A percentile compares a stretch with the other conserved stretches of the same genome.
phyloP scores from a whole-genome alignment of 37 sponge, comb jelly and placozoan species.

The Cliona cf. orientalis region DNA sequence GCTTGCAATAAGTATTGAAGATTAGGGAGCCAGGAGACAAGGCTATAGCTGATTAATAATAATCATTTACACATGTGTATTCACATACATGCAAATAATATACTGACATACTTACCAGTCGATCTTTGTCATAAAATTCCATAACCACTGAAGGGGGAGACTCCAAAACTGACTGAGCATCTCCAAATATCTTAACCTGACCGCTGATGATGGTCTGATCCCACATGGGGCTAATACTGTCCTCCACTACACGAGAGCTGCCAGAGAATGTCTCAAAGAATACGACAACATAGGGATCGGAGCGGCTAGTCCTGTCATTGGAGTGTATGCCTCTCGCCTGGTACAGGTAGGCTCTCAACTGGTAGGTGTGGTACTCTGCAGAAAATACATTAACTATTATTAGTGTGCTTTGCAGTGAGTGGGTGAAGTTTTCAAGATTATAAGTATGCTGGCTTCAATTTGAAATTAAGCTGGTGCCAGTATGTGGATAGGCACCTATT shows the following conservation, averaged over 20 bases:
- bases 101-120: slow-evolving; percentile 55
- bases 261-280: slow-evolving; percentile 68
- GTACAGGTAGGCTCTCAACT: slow-evolving; percentile 91
- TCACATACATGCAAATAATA: not conserved
- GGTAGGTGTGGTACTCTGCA: slow-evolving; percentile 71
- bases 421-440: no score
- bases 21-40: no score
- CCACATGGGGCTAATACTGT: slow-evolving; percentile 92
- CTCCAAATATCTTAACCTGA: slow-evolving; percentile 81
- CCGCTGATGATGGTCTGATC: slow-evolving; percentile 87
- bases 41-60: no score
- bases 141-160: slow-evolving; percentile 73
- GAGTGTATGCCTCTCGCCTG: slow-evolving; percentile 88
- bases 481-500: no score
- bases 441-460: no score
- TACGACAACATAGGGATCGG: slow-evolving; percentile 86
- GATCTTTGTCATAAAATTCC: slow-evolving; percentile 92
- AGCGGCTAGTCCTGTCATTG: slow-evolving; percentile 78
- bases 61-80: not conserved
- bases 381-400: no score
- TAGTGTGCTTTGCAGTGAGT: no score
- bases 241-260: slow-evolving; percentile 59
- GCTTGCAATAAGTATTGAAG: no score
- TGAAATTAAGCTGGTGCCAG: no score
- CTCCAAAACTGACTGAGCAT: slow-evolving; percentile 51